Conservation (phyloP, 1,140 invertebrate species). For the Argopecten irradians region DNA sequence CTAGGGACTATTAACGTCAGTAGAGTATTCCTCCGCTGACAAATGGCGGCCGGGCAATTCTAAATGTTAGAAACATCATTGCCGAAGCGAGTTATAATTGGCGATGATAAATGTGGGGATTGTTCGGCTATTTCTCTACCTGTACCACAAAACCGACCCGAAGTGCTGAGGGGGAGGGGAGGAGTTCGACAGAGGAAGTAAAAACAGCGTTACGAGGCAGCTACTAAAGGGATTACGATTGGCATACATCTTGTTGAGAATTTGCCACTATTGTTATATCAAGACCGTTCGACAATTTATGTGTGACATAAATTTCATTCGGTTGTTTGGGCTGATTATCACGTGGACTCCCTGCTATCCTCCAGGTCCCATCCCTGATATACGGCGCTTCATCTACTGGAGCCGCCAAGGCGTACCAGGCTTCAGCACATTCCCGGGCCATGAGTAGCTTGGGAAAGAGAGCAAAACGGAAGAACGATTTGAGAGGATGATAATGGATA, state of each 20-base stretch:
- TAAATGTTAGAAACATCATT: not conserved
- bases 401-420: not conserved
- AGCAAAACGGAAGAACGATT: not conserved
- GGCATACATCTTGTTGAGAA: conserved; percentile 9
- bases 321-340: conserved; percentile 12
- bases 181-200: not conserved
- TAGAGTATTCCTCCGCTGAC: conserved; percentile 5
- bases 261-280: not conserved
- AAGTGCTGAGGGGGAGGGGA: not conserved
- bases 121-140: not conserved
- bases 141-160: not conserved
- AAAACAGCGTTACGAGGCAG: not conserved
- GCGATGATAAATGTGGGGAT: not conserved
- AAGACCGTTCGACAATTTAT: not conserved
- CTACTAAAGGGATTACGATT: not conserved
- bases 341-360: not conserved
- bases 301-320: not conserved
- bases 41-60: conserved; percentile 19
- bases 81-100: conserved; percentile 20
- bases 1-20: conserved; percentile 13
- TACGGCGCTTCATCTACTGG: not conserved
- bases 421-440: not conserved
- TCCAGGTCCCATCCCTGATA: conserved; percentile 2
- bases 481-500: not conserved
- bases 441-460: not conserved